Conservation (phyloP, 2,888 invertebrate genomes). For the Troides helena region DNA sequence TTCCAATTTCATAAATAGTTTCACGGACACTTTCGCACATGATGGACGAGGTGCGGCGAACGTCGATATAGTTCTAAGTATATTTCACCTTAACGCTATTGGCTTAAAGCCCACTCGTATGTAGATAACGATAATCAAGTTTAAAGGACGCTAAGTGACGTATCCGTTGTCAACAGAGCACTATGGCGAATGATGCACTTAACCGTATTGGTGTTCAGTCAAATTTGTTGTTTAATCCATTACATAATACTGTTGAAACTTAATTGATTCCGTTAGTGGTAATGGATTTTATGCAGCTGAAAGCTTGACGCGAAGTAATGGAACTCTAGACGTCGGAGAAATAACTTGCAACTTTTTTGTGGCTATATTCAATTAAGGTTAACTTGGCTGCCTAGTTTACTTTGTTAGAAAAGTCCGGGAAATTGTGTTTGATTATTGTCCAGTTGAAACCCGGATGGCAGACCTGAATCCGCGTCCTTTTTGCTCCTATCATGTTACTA, state of each 20-base stretch:
- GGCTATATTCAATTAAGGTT: constrained; percentile 21
- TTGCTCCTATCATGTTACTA: too few species aligned
- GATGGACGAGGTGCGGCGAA: constrained; percentile 49
- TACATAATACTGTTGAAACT: constrained; percentile 30
- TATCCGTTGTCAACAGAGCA: constrained; percentile 24
- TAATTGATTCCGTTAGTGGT: constrained; percentile 37
- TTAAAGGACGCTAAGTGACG: constrained; percentile 22
- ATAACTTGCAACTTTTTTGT: constrained; percentile 19
- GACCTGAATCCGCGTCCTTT: too few species aligned
- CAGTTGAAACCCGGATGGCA: not conserved
- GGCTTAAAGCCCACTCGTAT: constrained; percentile 6
- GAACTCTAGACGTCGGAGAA: constrained; percentile 8
- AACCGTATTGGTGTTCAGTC: constrained; percentile 52
- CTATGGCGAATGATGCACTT: constrained; percentile 59
- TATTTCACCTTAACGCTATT: constrained; percentile 3
- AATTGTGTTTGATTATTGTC: not conserved
- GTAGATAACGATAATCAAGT: constrained; percentile 15
- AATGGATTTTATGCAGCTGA: constrained; percentile 34
- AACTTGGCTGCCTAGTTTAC: not conserved
- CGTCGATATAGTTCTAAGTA: not conserved
- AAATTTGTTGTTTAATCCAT: constrained; percentile 53
- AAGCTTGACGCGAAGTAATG: constrained; percentile 19
- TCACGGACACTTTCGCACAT: constrained; percentile 52
- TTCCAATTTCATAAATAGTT: constrained; percentile 54
- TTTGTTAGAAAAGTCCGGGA: not conserved